A percentile compares a stretch with the other conserved stretches of the same genome.
Conservation (phyloP, 2,113 vertebrate genomes). For the Alaudala cheleensis region DNA sequence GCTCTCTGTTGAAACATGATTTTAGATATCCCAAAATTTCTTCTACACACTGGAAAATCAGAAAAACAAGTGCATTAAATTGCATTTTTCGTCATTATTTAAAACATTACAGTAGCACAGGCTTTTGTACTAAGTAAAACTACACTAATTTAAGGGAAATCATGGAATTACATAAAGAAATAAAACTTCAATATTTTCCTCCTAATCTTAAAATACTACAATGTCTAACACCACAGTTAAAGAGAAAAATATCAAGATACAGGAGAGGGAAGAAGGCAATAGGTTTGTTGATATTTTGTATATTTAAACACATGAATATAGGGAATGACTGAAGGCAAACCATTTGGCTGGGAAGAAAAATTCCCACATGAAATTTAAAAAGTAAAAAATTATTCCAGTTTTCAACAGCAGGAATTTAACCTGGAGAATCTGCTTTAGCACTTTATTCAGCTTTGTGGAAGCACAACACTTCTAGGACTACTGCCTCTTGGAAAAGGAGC, state of each 20-base stretch:
- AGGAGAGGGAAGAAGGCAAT: not conserved
- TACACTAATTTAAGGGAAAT: not conserved
- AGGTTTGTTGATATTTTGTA: not conserved
- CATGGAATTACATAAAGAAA: not conserved
- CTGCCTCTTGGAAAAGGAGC: not conserved
- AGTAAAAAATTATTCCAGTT: not conserved
- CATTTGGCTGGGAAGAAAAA: not conserved
- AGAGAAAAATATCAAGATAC: not conserved
- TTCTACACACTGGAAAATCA: slow-evolving; percentile 86
- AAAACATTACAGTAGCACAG: not conserved
- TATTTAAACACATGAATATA: not conserved
- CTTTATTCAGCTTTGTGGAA: not conserved
- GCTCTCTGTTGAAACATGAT: slow-evolving; percentile 93
- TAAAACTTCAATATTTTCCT: not conserved
- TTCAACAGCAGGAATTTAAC: not conserved
- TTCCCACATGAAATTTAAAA: not conserved
- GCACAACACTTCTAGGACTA: not conserved
- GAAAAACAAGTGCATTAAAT: not conserved
- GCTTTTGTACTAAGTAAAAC: not conserved
- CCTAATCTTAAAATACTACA: not conserved
- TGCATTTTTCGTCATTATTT: not conserved
- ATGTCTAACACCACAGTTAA: not conserved
- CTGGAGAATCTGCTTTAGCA: not conserved
- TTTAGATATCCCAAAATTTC: slow-evolving; percentile 95
- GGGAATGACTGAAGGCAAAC: not conserved